These are phyloP conservation scores for Paramormyrops kingsleyae DNA, from an alignment of 2,113 vertebrate species.

Conservation along the genomic window DNA sequence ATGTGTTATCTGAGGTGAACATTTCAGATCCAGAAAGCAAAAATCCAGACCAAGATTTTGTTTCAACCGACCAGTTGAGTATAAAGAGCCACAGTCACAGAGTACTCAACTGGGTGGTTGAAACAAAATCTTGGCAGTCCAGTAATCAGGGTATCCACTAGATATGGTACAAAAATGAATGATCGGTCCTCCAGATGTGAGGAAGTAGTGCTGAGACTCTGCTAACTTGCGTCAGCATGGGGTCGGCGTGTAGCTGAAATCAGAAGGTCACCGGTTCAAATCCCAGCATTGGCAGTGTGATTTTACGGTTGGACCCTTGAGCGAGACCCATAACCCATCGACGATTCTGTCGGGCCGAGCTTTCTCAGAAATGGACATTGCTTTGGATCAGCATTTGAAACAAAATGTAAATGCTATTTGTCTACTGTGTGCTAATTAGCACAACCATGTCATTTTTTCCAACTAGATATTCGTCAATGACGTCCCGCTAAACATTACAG, in stretches of 20 bases:
- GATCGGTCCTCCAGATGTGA: not conserved
- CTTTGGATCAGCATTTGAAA: not conserved
- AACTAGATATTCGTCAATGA: slow-evolving; percentile 78
- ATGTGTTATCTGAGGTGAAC: not conserved
- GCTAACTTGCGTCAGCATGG: not conserved
- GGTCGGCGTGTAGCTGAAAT: not conserved
- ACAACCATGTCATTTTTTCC: not conserved
- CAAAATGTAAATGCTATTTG: not conserved
- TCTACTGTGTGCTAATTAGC: not conserved
- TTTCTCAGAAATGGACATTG: not conserved
- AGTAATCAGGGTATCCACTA: not conserved
- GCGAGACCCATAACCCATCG: not conserved
- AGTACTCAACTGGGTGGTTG: not conserved
- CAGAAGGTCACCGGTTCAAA: not conserved
- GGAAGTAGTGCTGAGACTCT: not conserved
- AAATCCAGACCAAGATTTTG: not conserved
- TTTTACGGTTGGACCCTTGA: not conserved
- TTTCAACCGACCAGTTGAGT: not conserved
- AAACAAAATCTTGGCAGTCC: not conserved
- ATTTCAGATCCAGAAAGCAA: not conserved
- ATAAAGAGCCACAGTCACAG: not conserved
- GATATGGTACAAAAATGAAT: not conserved
- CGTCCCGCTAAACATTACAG: slow-evolving; percentile 66
- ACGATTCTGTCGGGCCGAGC: not conserved
- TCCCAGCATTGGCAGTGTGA: not conserved